Evolutionary conservation across 2,113 vertebrate species (phyloP).

Genomic region (Cynocephalus volans): DNA sequence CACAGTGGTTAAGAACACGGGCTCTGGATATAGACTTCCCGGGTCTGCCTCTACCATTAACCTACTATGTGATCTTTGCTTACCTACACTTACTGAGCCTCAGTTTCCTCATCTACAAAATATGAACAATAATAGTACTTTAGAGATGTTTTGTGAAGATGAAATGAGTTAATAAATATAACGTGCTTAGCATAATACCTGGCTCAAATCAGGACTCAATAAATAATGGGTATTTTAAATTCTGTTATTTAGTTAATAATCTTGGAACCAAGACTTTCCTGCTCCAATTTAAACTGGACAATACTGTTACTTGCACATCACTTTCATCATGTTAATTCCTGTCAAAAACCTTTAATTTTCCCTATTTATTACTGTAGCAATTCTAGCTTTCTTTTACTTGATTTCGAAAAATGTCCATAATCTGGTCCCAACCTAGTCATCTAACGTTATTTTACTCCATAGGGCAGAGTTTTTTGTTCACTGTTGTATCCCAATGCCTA

Average conservation of each 20-base stretch:
- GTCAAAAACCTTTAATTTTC: background rate
- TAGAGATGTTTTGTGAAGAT: background rate
- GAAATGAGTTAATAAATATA: background rate
- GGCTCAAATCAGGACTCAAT: background rate
- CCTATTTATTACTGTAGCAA: background rate
- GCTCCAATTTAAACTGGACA: background rate
- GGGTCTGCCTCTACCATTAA: background rate
- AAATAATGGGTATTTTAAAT: constrained; percentile 7
- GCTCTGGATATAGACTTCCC: background rate
- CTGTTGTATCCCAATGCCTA: background rate
- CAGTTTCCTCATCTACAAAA: background rate
- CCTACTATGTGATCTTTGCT: background rate
- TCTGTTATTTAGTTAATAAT: background rate
- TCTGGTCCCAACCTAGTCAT: background rate
- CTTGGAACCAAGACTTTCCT: background rate
- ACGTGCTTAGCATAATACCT: background rate
- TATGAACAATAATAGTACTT: background rate
- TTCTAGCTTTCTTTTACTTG: background rate
- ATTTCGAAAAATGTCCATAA: background rate
- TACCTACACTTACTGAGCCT: background rate
- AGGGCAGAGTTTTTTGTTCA: background rate
- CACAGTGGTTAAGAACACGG: background rate
- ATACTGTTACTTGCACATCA: background rate
- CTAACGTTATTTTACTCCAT: background rate
- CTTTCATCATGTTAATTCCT: background rate